Base-by-base conservation (phyloP, 2,797 vertebrate genomes). In the Spinibarbus caldwelli region DNA sequence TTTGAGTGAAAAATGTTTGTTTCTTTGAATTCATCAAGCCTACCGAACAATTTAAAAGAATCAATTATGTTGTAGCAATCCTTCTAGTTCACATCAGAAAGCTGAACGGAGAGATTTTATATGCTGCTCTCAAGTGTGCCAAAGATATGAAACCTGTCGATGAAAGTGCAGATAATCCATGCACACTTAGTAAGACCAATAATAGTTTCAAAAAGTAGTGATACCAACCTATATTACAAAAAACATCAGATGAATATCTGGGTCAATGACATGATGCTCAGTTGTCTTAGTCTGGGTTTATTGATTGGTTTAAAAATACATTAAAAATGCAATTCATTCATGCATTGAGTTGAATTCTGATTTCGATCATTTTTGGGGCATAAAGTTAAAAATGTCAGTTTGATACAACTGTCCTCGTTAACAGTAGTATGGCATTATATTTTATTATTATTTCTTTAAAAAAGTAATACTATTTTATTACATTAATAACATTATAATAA, bases 1-100 rank as follows among this genome's bases (percentile, higher is more conserved):
- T 91, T 91, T 90, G 94, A 91, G 91, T 87, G 86, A 89, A 67
- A 4, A n/a, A 17, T 47, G 21, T 83, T 83, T 83, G n/a, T n/a
- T 78, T 66, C 6, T 68, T 66, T 77, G 12, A 19, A 49, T 77
- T 70, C 47, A 57, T 84, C 49, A 78, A 78, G 36, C 17, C 49
- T 78, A 45, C 15, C n/a, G 59, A 83, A 77, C 45, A 83, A 41
- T 54, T 84, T 5, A 66, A 68, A 75, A 26, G 17, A 26, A n/a
- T n/a, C n/a, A n/a, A 38, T 72, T 68, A 31, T 68, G 77, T 82
- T 85, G 83, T 87, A 87, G 86, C 86, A 87, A 36, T 79, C 67
- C 81, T 31, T 64, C 81, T 66, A 59, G 57, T 49, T 82, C 64
- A 47, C 45, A 67, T 23, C 34, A 34, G 70, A 88, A 68, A 78